phyloP scores from a whole-genome alignment of 2,797 vertebrate genomes.

The Notolabrus celidotus region DNA sequence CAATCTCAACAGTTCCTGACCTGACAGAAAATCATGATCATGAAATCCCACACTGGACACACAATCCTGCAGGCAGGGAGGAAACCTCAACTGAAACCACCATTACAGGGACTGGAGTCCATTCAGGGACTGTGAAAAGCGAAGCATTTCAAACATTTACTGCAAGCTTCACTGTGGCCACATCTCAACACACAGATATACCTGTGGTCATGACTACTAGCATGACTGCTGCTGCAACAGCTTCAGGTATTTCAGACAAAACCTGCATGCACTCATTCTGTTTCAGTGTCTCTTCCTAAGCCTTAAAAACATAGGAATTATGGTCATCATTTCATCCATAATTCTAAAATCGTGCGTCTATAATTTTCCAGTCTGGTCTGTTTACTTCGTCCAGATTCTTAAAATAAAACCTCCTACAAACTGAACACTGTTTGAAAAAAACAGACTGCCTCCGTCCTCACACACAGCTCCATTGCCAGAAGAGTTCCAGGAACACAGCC shows the following conservation, averaged over 20 bases:
- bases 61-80: conserved; percentile 20
- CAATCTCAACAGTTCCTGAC: conserved; percentile 27
- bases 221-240: conserved; percentile 2
- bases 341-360: conserved; percentile 21
- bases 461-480: conserved; percentile 28
- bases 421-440: conserved; percentile 59
- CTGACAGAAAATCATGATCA: conserved; percentile 38
- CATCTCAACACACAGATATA: conserved; percentile 11
- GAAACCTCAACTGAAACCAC: conserved; percentile 29
- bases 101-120: neutral
- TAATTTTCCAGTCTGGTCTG: conserved; percentile 19
- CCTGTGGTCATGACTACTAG: neutral
- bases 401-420: conserved; percentile 52
- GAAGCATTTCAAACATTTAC: conserved; percentile 5
- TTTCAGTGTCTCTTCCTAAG: neutral
- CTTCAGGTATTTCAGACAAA: conserved; percentile 60
- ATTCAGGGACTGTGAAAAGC: conserved; percentile 26
- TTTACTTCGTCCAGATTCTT: conserved; percentile 38
- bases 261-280: neutral
- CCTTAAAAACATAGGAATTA: neutral
- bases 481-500: conserved; percentile 28
- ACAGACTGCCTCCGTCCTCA: conserved; percentile 22
- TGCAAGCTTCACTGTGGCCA: conserved; percentile 2
- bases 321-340: conserved; percentile 8
- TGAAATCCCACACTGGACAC: conserved; percentile 27